Base-by-base conservation (phyloP, 2,113 vertebrate species). In the Actenoides hombroni region DNA sequence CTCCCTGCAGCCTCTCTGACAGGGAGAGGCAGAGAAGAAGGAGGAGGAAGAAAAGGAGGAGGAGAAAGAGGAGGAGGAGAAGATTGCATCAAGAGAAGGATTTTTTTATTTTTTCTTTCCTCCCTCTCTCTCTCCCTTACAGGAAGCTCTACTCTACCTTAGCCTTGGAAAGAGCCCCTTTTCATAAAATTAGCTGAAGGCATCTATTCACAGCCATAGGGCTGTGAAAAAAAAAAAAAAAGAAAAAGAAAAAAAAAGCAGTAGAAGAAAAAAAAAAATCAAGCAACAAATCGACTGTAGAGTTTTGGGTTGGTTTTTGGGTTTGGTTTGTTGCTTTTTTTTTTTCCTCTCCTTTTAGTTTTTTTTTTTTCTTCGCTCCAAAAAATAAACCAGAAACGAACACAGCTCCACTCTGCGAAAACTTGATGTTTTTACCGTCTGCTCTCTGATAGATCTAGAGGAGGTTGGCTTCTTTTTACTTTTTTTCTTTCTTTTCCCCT, bases 101-200 rank as follows among this genome's bases (percentile, higher is more conserved):
- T 16, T 48, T 53, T 44, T 16, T 40, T 40, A 11, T 51, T 44
- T 59, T 60, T 49, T 35, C 26, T 20, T 4, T 1, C 4, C 31
- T 61, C 29, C 17, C 48, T 42, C 74, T 24, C 51, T 39, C 87
- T 24, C 87, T 31, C 79, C 53, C 53, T 56, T 42, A 76, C 92
- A 96, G 95, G 93, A 95, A 96, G 81, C 84, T 19, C 84, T 14
- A 16, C 77, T 60, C 91, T 85, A 74, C 89, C 94, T 94, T 92
- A n/a, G 63, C 95, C 46, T 79, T 76, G 86, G 94, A 96, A 82
- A 97, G 95, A 92, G 96, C 83, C 91, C 67, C 96, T 95, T 95
- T 96, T 97, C 96, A 97, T 96, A 92, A 92, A 71, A 59, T 59
- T 44, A 80, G 91, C 83, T 95, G 83, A 97, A 96, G 96, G 94